Evolutionary conservation across 2,888 invertebrate genomes (phyloP), one percentile per base, ranked within the genome.

Genomic region (Dryobota labecula): DNA sequence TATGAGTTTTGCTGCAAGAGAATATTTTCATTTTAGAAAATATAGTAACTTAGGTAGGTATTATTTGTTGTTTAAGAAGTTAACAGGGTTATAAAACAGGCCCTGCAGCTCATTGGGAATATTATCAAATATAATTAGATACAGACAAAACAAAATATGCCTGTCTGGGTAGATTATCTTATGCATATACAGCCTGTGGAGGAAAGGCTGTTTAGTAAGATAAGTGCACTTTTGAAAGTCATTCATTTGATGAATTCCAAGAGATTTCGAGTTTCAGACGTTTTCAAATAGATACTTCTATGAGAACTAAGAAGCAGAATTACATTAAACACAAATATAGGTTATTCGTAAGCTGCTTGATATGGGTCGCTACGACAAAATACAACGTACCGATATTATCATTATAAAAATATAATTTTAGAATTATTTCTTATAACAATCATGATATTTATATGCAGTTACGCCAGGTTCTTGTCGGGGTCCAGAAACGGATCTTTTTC

Each of bases 1-100:
- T 62, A 70, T 68, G 58, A 63, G 64, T 64, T 73, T 79, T 60
- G 56, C 61, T 69, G 53, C 36, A 43, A 67, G 68, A 66, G 47
- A 69, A 83, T 57, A 65, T 56, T 66, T 64, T 60, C 8, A 45
- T 36, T 54, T 57, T 24, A 63, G n/a, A 68, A 47, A 57, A 67
- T 70, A 38, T 36, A 43, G 43, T 62, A 30, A 53, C 33, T 13
- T 36, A 60, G 18, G n/a, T 54, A 41, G 24, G 38, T 49, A 51
- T 43, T 69, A 43, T 49, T 41, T 41, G 41, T 64, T 49, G 36
- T 38, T 24, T 33, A 53, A 18, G 24, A 43, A 18, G 5, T 36
- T 30, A 43, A 41, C 4, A 30, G 18, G 33, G 4, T 24, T 49
- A 43, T 68, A 47, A 68, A 76, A 47, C 27, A 27, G 54, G 20